Conservation (phyloP, 1,140 invertebrate genomes). For the Gryllus bimaculatus region DNA sequence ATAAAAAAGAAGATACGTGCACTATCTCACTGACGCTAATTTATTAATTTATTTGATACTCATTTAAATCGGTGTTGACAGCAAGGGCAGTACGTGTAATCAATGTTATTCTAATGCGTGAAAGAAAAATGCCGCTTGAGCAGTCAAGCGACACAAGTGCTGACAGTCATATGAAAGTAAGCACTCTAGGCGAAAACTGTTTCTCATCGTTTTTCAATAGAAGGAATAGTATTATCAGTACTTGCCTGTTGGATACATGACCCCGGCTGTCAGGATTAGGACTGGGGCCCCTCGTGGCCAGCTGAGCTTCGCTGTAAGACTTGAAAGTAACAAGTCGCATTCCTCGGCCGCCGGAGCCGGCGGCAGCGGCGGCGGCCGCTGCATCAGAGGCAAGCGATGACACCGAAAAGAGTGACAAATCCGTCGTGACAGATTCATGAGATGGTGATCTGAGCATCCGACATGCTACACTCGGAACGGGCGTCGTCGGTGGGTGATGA, state of each 20-base stretch:
- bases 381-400: conserved; percentile 59
- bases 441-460: conserved; percentile 68
- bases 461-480: conserved; percentile 40
- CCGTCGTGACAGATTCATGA: conserved; percentile 72
- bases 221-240: background rate
- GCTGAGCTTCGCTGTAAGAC: conserved; percentile 40
- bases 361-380: conserved; percentile 26
- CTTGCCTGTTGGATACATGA: conserved; percentile 19
- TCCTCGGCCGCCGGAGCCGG: conserved; percentile 32
- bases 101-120: no score
- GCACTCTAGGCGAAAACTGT: no score
- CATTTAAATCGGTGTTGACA: no score
- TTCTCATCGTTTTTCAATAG: background rate
- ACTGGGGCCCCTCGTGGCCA: conserved; percentile 49
- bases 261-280: conserved; percentile 50
- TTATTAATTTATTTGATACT: no score
- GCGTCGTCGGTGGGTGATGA: conserved; percentile 34
- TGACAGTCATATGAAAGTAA: no score
- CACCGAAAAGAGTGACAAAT: conserved; percentile 68
- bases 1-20: no score
- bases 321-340: conserved; percentile 46
- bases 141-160: no score
- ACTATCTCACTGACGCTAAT: no score
- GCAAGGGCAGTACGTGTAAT: no score
- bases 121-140: no score